These are phyloP conservation scores for Drosophila sp. DNA, from an alignment of 1,140 invertebrate species.

Conservation along the genomic window DNA sequence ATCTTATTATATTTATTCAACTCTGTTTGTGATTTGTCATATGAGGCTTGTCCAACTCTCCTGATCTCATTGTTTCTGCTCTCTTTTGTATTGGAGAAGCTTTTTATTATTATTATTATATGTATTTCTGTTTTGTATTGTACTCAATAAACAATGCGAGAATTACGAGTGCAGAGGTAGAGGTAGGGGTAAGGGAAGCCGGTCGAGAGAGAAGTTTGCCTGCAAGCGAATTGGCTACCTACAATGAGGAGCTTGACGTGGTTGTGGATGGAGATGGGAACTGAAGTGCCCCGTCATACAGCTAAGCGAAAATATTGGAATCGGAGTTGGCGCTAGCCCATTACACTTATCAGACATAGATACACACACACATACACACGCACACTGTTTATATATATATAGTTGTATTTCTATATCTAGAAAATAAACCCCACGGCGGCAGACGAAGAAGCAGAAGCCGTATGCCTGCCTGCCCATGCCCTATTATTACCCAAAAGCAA, in stretches of 20 bases:
- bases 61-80: conserved; percentile 59
- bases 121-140: conserved; percentile 37
- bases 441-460: conserved; percentile 55
- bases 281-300: conserved; percentile 25
- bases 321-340: conserved; percentile 59
- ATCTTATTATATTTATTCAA: background rate
- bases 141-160: conserved; percentile 60
- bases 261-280: conserved; percentile 18
- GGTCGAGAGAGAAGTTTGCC: conserved; percentile 42
- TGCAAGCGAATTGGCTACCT: conserved; percentile 68
- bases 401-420: conserved; percentile 10
- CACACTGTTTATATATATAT: background rate
- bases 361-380: conserved; percentile 14
- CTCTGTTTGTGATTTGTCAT: conserved; percentile 43
- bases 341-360: conserved; percentile 72
- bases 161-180: conserved; percentile 24
- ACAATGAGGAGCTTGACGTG: conserved; percentile 39
- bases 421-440: conserved; percentile 27
- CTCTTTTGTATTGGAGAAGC: conserved; percentile 55
- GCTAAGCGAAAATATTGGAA: conserved; percentile 50
- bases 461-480: conserved; percentile 58
- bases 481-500: conserved; percentile 77
- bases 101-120: conserved; percentile 26
- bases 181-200: conserved; percentile 9
- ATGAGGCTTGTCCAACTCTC: conserved; percentile 36